phyloP scores from a whole-genome alignment of 2,888 invertebrate species.

The Drosophila formosana region DNA sequence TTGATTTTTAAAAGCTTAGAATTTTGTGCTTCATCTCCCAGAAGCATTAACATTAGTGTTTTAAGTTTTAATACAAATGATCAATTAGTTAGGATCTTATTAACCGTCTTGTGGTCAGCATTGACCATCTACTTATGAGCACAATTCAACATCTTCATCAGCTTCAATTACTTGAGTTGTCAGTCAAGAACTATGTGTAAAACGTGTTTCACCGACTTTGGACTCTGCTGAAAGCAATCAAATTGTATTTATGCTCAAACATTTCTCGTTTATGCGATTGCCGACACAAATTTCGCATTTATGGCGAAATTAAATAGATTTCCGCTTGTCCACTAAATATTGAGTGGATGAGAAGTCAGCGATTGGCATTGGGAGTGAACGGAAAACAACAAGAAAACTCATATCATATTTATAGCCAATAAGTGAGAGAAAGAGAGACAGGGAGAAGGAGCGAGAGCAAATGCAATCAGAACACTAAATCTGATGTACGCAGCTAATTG shows the following conservation, averaged over 20 bases:
- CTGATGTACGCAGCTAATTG: conserved; percentile 81
- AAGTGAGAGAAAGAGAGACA: conserved; percentile 27
- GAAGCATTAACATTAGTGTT: too few relatives aligned
- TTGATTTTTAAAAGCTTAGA: too few relatives aligned
- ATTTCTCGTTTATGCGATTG: conserved; percentile 27
- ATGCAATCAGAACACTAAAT: conserved; percentile 81
- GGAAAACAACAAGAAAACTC: conserved; percentile 41
- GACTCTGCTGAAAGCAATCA: conserved; percentile 2
- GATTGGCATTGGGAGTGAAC: conserved; percentile 5
- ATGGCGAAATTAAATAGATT: conserved; percentile 60
- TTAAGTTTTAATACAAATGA: too few relatives aligned
- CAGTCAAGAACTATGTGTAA: not conserved
- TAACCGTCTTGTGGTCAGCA: too few relatives aligned
- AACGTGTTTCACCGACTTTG: not conserved
- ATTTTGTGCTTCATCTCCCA: too few relatives aligned
- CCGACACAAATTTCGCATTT: conserved; percentile 52
- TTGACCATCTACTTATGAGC: too few relatives aligned
- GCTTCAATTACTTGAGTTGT: not conserved
- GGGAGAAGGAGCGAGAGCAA: conserved; percentile 31
- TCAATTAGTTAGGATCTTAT: too few relatives aligned
- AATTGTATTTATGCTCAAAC: conserved; percentile 4
- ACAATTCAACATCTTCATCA: not conserved
- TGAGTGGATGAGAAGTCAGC: conserved; percentile 14
- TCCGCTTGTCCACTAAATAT: conserved; percentile 57
- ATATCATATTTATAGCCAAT: conserved; percentile 69